These are phyloP conservation scores for Platichthys stellatus DNA, from an alignment of 2,113 vertebrate species.

Conservation along the genomic window DNA sequence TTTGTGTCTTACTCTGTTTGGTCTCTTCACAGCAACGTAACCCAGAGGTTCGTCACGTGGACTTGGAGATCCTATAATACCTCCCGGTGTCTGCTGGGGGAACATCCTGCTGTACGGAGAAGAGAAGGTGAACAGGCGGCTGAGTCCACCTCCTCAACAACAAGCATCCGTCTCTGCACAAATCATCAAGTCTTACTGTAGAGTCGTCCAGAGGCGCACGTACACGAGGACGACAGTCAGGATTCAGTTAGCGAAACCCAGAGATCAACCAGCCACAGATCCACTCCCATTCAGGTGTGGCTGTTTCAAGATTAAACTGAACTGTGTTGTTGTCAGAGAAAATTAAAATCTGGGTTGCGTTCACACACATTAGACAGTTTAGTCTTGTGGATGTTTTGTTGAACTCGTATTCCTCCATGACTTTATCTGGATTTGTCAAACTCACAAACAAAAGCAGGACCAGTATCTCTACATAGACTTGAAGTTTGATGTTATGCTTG, in stretches of 20 bases:
- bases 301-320: slow-evolving; percentile 21
- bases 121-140: slow-evolving; percentile 24
- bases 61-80: slow-evolving; percentile 94
- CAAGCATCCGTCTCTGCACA: slow-evolving; percentile 35
- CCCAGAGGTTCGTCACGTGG: slow-evolving; percentile 96
- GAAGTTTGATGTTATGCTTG: slow-evolving; percentile 29
- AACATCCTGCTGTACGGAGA: slow-evolving; percentile 13
- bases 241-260: neutral
- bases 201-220: slow-evolving; percentile 1
- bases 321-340: slow-evolving; percentile 11
- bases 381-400: slow-evolving; percentile 1
- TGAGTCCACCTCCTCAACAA: slow-evolving; percentile 40
- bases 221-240: neutral
- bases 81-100: slow-evolving; percentile 8
- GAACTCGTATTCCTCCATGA: slow-evolving; percentile 48
- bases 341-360: neutral
- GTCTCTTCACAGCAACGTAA: slow-evolving; percentile 89
- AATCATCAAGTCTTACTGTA: slow-evolving; percentile 69
- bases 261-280: slow-evolving; percentile 28
- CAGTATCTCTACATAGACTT: slow-evolving; percentile 37
- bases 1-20: slow-evolving; percentile 41
- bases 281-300: neutral
- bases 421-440: slow-evolving; percentile 41
- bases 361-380: slow-evolving; percentile 7
- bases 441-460: slow-evolving; percentile 38